Evolutionary conservation across 2,113 vertebrate genomes (phyloP).

Genomic region (Erpornis zantholeuca): DNA sequence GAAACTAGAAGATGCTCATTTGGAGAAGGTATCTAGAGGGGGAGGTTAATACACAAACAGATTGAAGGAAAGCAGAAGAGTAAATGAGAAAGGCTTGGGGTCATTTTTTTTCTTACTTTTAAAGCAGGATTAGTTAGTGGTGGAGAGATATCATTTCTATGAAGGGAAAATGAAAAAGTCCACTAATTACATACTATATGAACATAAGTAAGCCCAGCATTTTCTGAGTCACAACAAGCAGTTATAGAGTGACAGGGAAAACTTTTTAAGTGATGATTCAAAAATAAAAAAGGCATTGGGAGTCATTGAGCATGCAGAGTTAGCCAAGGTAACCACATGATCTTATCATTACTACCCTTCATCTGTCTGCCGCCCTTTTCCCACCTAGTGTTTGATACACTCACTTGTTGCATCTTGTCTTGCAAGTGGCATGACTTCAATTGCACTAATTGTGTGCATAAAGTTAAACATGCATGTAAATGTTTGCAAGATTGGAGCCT

Average conservation of each 20-base stretch:
- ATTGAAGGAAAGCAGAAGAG: not conserved
- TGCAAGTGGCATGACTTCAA: constrained; percentile 69
- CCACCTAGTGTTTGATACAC: constrained; percentile 63
- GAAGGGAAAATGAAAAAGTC: constrained; percentile 38
- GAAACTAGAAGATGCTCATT: constrained; percentile 37
- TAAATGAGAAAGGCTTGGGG: constrained; percentile 49
- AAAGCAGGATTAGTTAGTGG: not conserved
- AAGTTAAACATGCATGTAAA: constrained; percentile 66
- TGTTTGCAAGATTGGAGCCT: constrained; percentile 65
- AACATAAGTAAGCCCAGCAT: constrained; percentile 37
- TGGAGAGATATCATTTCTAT: not conserved
- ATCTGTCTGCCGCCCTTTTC: constrained; percentile 70
- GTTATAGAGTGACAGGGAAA: constrained; percentile 49
- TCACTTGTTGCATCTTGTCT: constrained; percentile 70
- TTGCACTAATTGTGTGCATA: constrained; percentile 66
- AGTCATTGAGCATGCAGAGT: constrained; percentile 64
- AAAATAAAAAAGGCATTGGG: constrained; percentile 60
- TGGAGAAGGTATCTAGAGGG: constrained; percentile 28
- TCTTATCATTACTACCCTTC: constrained; percentile 68
- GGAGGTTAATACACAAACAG: constrained; percentile 49
- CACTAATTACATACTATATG: constrained; percentile 12
- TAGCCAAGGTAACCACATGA: constrained; percentile 67
- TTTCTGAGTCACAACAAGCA: constrained; percentile 63
- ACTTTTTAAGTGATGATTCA: constrained; percentile 63
- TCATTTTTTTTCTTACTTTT: constrained; percentile 12